phyloP scores from a whole-genome alignment of 2,797 vertebrate species.

The Delichon dasypus region DNA sequence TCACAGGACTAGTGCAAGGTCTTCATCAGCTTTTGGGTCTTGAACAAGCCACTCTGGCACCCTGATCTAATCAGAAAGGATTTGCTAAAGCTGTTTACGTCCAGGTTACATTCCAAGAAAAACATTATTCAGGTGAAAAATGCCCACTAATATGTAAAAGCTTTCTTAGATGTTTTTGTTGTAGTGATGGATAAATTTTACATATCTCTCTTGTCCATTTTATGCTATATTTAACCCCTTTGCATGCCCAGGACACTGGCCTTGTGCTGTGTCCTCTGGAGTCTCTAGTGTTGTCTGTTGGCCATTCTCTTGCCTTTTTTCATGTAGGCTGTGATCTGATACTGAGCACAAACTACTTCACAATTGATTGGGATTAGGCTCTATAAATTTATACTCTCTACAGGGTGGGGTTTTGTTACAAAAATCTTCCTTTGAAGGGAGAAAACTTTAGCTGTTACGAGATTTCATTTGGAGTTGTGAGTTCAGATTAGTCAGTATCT shows the following conservation, averaged over 20 bases:
- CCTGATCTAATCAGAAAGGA: not conserved
- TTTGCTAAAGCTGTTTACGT: not conserved
- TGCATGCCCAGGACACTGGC: not conserved
- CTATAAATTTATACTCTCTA: not conserved
- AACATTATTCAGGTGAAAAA: not conserved
- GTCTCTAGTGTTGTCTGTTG: not conserved
- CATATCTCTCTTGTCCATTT: not conserved
- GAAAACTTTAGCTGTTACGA: not conserved
- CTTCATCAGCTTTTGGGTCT: not conserved
- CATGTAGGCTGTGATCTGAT: not conserved
- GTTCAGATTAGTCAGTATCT: not conserved
- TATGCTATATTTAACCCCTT: not conserved
- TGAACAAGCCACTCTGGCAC: not conserved
- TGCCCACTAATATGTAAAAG: not conserved
- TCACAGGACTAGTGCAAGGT: not conserved
- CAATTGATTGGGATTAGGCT: not conserved
- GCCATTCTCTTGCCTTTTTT: not conserved
- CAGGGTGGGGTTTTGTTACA: not conserved
- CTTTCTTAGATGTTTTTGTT: not conserved
- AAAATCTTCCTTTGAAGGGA: not conserved
- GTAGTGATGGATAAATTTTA: not conserved
- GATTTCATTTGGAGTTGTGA: not conserved
- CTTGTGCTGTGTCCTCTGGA: not conserved
- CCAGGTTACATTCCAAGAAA: not conserved
- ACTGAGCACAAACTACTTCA: not conserved